Conservation (phyloP, 2,888 invertebrate genomes). For the Andrena bucephala region DNA sequence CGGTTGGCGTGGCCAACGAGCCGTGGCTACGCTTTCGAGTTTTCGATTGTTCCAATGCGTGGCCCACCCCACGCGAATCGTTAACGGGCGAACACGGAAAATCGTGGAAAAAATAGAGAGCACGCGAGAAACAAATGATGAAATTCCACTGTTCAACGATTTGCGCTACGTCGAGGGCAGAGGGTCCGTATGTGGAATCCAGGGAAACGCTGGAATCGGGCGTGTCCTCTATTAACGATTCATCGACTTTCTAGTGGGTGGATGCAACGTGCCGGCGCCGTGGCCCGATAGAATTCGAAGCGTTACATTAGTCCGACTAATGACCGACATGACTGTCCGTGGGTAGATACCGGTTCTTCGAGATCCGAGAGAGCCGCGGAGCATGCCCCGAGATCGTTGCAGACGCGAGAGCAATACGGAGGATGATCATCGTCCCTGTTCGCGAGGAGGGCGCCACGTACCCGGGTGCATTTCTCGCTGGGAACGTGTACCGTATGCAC, state of each 20-base stretch:
- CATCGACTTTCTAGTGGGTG: conserved; percentile 60
- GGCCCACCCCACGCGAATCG: background rate
- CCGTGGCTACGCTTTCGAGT: background rate
- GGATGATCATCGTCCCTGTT: conserved; percentile 54
- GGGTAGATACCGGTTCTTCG: conserved; percentile 81
- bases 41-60: background rate
- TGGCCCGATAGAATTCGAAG: conserved; percentile 77
- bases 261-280: conserved; percentile 60
- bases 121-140: background rate
- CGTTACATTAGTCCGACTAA: conserved; percentile 82
- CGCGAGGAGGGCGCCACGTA: conserved; percentile 76
- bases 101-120: background rate
- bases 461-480: conserved; percentile 55
- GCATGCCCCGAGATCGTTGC: conserved; percentile 64
- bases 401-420: conserved; percentile 58
- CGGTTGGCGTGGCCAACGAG: background rate
- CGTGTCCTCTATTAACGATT: conserved; percentile 57
- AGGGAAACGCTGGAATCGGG: conserved; percentile 37
- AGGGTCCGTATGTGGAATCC: background rate
- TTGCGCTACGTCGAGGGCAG: background rate
- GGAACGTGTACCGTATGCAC: conserved; percentile 22
- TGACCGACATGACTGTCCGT: conserved; percentile 82
- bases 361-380: conserved; percentile 50
- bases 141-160: conserved; percentile 8
- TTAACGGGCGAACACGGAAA: background rate